Percentiles rank a stretch among this genome's conserved stretches.
phyloP scores from a whole-genome alignment of 2,888 invertebrate species.

The Omphaloscelis lunosa region DNA sequence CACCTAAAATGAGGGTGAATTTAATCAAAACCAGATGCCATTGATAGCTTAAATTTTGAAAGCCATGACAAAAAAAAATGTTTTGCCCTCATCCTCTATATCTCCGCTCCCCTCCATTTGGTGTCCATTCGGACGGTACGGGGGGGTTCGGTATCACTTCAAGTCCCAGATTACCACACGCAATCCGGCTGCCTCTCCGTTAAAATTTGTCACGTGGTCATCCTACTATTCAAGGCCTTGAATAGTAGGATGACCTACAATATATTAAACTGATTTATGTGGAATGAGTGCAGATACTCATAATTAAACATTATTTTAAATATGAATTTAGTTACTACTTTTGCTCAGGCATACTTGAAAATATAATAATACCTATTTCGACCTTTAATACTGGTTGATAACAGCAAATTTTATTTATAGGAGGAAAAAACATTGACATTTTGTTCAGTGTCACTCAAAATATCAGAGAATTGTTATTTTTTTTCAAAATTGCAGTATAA shows the following conservation, averaged over 20 bases:
- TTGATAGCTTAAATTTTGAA: no score
- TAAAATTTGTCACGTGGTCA: no score
- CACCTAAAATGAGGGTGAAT: no score
- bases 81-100: no score
- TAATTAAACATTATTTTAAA: neutral
- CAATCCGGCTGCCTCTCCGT: no score
- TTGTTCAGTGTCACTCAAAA: conserved; percentile 42
- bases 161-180: no score
- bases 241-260: neutral
- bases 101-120: no score
- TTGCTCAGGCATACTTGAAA: neutral
- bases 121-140: no score
- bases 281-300: neutral
- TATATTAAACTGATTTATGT: neutral
- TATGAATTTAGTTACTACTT: neutral
- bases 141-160: no score
- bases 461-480: conserved; percentile 36
- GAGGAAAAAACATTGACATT: conserved; percentile 27
- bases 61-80: no score
- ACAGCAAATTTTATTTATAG: neutral
- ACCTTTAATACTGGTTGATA: conserved; percentile 30
- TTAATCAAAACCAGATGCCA: no score
- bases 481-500: conserved; percentile 74
- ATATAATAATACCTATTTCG: neutral
- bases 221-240: no score